Evolutionary conservation across 2,113 vertebrate genomes (phyloP).

Genomic region (Eidolon helvum): DNA sequence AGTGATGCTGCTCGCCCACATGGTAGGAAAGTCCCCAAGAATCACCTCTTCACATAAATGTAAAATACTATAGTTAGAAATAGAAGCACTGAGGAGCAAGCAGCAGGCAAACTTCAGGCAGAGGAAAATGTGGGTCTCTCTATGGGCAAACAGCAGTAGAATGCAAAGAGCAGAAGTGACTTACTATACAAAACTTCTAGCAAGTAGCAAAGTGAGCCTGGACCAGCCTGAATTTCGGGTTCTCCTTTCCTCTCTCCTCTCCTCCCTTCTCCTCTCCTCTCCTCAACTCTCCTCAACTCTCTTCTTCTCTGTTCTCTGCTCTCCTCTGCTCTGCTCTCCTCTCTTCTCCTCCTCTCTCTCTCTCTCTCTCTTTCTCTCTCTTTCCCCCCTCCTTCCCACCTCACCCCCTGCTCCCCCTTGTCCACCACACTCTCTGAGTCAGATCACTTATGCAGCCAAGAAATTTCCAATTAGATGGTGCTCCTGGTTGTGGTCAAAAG

Average conservation of each 20-base stretch:
- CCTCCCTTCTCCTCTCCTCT: accelerated
- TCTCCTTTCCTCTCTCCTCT: too few relatives aligned
- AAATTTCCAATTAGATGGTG: not conserved
- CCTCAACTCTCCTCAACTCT: too few relatives aligned
- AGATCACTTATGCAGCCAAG: not conserved
- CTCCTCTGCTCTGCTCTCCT: accelerated
- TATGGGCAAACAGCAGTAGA: not conserved
- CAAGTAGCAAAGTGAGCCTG: not conserved
- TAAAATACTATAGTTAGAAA: not conserved
- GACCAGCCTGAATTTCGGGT: not conserved
- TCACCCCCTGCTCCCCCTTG: not conserved
- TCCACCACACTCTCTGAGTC: not conserved
- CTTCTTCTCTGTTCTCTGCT: not conserved
- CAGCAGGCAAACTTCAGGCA: not conserved
- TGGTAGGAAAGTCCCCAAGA: not conserved
- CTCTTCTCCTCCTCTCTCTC: accelerated
- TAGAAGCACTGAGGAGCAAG: not conserved
- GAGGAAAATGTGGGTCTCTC: not conserved
- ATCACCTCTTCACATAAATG: not conserved
- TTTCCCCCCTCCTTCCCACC: too few relatives aligned
- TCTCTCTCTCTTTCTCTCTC: too few relatives aligned
- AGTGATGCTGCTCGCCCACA: not conserved
- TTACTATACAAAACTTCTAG: not conserved
- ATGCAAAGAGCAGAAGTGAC: not conserved
- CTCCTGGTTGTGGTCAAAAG: not conserved